Percentiles rank a stretch among this genome's conserved stretches.
These are phyloP conservation scores for Tachysurus fulvidraco DNA, from an alignment of 2,113 vertebrate genomes.

Conservation along the genomic window DNA sequence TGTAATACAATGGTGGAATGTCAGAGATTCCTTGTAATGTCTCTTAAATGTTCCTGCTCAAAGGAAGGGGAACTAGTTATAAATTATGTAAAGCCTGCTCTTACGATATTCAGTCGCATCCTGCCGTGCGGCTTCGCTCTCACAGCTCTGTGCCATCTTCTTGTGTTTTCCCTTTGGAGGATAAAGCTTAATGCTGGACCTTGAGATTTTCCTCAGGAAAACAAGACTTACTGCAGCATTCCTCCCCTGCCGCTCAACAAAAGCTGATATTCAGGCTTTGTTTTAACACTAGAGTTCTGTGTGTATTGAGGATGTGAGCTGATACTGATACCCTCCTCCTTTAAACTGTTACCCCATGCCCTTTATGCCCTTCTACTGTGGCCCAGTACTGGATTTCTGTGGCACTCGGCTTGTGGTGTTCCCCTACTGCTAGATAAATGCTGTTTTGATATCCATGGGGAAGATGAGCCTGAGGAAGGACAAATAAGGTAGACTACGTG, in stretches of 20 bases:
- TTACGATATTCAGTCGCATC: slow-evolving; percentile 45
- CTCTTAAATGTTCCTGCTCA: slow-evolving; percentile 68
- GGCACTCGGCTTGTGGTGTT: not conserved
- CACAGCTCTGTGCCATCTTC: slow-evolving; percentile 57
- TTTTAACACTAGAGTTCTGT: slow-evolving; percentile 33
- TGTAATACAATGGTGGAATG: slow-evolving; percentile 54
- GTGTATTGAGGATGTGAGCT: slow-evolving; percentile 18
- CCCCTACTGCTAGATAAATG: slow-evolving; percentile 53
- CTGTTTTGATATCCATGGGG: slow-evolving; percentile 35
- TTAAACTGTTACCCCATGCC: not conserved
- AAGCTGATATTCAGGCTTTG: slow-evolving; percentile 29
- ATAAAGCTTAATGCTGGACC: slow-evolving; percentile 40
- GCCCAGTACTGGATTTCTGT: not conserved
- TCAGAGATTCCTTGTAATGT: slow-evolving; percentile 62
- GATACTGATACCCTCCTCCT: not conserved
- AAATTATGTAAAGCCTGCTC: slow-evolving; percentile 74
- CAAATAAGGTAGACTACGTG: slow-evolving; percentile 63
- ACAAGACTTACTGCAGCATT: slow-evolving; percentile 39
- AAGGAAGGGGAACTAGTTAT: slow-evolving; percentile 60
- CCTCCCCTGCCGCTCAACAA: slow-evolving; percentile 34
- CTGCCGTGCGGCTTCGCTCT: slow-evolving; percentile 59
- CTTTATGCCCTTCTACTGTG: slow-evolving; percentile 24
- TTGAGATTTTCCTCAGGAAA: slow-evolving; percentile 35
- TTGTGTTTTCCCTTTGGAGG: slow-evolving; percentile 62
- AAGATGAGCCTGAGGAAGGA: slow-evolving; percentile 50